Conservation (phyloP, 2,113 vertebrate genomes). For the Ivindomyrus marchei region DNA sequence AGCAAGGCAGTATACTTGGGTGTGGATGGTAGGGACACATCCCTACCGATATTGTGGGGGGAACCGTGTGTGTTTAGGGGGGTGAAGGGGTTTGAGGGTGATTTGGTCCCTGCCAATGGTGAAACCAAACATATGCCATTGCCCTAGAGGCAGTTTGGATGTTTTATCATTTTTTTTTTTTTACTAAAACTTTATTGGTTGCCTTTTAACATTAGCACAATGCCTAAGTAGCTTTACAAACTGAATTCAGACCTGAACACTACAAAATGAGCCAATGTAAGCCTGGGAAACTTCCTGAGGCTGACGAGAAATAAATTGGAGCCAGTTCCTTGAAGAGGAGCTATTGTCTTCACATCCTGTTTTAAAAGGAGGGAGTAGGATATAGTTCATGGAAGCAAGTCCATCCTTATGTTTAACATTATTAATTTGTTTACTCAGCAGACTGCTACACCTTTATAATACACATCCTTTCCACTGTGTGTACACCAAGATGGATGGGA, state of each 20-base stretch:
- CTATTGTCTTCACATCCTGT: slow-evolving; percentile 5
- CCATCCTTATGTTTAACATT: neutral
- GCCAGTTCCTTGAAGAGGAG: neutral
- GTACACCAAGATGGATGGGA: neutral
- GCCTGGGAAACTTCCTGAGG: neutral
- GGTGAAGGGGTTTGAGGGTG: neutral
- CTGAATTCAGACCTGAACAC: neutral
- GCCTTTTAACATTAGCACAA: neutral
- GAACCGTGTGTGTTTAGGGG: neutral
- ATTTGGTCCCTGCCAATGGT: neutral
- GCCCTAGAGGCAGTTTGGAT: neutral
- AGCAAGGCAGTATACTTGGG: neutral
- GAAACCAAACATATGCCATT: neutral
- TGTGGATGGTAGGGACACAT: neutral
- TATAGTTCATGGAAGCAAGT: neutral
- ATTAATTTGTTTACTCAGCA: neutral
- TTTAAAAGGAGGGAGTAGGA: neutral
- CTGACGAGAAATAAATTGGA: neutral
- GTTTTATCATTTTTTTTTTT: neutral
- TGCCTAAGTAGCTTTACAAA: neutral
- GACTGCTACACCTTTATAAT: neutral
- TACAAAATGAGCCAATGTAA: neutral
- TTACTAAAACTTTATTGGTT: neutral
- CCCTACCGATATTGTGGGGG: neutral
- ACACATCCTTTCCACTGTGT: neutral